phyloP scores from a whole-genome alignment of 2,888 invertebrate genomes.

The Eugnorisma glareosa region DNA sequence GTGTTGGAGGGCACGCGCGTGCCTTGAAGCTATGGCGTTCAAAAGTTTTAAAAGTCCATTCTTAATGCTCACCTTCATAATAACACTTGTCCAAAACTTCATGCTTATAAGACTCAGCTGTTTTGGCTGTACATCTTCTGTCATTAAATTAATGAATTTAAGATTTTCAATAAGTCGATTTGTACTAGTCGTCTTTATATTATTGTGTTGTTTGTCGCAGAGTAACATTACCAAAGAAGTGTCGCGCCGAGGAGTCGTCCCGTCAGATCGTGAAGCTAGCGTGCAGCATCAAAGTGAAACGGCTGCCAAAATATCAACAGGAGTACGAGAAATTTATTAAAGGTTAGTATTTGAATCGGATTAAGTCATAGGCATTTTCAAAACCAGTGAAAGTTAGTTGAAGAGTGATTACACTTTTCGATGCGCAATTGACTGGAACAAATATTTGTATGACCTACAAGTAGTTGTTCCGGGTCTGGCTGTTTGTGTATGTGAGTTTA shows the following conservation, averaged over 20 bases:
- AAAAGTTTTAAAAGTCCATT: too few species aligned
- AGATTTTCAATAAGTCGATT: not conserved
- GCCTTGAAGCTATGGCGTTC: too few species aligned
- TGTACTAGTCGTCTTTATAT: not conserved
- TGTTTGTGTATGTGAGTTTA: too few species aligned
- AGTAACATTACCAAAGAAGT: constrained; percentile 98
- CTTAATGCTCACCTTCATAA: not conserved
- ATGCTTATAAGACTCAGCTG: not conserved
- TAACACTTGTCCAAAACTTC: not conserved
- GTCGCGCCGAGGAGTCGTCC: constrained; percentile 97
- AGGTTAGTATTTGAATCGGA: constrained; percentile 73
- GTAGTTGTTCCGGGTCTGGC: too few species aligned
- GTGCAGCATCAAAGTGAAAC: constrained; percentile 97
- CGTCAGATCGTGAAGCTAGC: constrained; percentile 97
- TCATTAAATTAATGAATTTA: not conserved
- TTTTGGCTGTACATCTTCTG: not conserved
- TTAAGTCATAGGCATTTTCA: not conserved
- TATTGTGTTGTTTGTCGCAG: constrained; percentile 68
- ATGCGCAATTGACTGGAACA: not conserved
- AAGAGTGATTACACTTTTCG: not conserved
- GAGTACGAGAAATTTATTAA: constrained; percentile 92
- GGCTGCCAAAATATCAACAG: constrained; percentile 98
- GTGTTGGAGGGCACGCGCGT: too few species aligned
- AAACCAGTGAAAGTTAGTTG: too few species aligned
- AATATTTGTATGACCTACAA: too few species aligned